Evolutionary conservation across 2,113 vertebrate genomes (phyloP).

Genomic region (Phoxinus phoxinus): DNA sequence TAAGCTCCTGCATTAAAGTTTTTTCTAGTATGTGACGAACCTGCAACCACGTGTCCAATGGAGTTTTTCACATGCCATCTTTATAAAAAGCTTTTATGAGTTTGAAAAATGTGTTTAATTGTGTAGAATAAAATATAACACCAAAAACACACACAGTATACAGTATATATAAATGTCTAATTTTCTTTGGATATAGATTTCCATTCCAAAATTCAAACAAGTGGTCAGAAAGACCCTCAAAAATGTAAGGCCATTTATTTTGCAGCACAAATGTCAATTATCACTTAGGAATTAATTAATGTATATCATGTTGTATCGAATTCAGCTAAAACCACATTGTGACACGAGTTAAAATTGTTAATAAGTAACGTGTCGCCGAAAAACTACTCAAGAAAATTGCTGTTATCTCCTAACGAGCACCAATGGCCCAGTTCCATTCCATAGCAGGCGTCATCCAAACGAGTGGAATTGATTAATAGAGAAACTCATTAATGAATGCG

Average conservation of each 20-base stretch:
- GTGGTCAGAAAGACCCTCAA: too few relatives aligned
- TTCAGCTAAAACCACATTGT: not conserved
- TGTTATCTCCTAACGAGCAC: constrained; percentile 63
- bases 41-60: not conserved
- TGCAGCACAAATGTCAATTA: not conserved
- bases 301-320: not conserved
- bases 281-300: not conserved
- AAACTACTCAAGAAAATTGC: constrained; percentile 23
- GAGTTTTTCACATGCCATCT: not conserved
- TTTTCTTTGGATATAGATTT: too few relatives aligned
- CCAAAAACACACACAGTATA: not conserved
- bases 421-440: constrained; percentile 63
- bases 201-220: too few relatives aligned
- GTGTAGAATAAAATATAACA: not conserved
- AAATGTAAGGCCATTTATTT: not conserved
- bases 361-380: not conserved
- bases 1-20: not conserved
- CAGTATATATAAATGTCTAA: too few relatives aligned
- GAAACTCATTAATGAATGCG: constrained; percentile 65
- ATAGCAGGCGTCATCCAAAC: constrained; percentile 60
- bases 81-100: not conserved
- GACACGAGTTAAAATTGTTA: not conserved
- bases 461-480: constrained; percentile 67
- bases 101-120: not conserved
- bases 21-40: not conserved